Evolutionary conservation across 2,797 vertebrate species (phyloP).

Genomic region (Sebastiscus albofasciatus): DNA sequence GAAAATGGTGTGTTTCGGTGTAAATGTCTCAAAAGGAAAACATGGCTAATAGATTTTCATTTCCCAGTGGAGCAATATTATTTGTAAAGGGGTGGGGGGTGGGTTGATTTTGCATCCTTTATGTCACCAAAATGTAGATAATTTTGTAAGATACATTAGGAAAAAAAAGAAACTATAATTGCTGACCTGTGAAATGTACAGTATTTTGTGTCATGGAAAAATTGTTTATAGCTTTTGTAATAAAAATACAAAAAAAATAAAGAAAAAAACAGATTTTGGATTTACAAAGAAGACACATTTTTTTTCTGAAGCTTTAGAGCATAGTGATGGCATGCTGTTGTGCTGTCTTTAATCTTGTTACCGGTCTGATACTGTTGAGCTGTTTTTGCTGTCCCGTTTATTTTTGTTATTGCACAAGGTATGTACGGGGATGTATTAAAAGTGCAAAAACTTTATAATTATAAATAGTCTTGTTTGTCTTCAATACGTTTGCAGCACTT

Average conservation of each 20-base stretch:
- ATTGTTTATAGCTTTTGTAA: slow-evolving; percentile 77
- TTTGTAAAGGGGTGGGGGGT: slow-evolving; percentile 21
- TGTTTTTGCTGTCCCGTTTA: slow-evolving; percentile 41
- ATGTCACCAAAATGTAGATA: slow-evolving; percentile 74
- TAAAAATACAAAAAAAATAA: slow-evolving; percentile 38
- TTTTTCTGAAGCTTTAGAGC: slow-evolving; percentile 28
- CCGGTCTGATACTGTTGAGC: slow-evolving; percentile 32
- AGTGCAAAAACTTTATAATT: slow-evolving; percentile 69
- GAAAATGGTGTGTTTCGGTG: neutral
- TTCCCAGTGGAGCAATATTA: slow-evolving; percentile 11
- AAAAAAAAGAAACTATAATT: slow-evolving; percentile 43
- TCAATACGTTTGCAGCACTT: neutral
- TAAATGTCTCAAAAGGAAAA: slow-evolving; percentile 23
- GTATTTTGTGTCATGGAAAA: slow-evolving; percentile 75
- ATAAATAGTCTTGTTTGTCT: slow-evolving; percentile 9
- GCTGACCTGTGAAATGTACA: slow-evolving; percentile 77
- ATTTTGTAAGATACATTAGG: slow-evolving; percentile 69
- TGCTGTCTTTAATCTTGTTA: slow-evolving; percentile 41
- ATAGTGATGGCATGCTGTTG: slow-evolving; percentile 42
- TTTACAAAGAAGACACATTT: slow-evolving; percentile 25
- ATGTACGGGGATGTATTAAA: slow-evolving; percentile 77
- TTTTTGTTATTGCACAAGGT: slow-evolving; percentile 62
- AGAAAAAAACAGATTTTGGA: slow-evolving; percentile 31
- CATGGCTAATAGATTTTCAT: neutral
- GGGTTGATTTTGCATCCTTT: slow-evolving; percentile 24